Evolutionary conservation across 2,888 invertebrate genomes (phyloP).

Genomic region (Acleris emargana): DNA sequence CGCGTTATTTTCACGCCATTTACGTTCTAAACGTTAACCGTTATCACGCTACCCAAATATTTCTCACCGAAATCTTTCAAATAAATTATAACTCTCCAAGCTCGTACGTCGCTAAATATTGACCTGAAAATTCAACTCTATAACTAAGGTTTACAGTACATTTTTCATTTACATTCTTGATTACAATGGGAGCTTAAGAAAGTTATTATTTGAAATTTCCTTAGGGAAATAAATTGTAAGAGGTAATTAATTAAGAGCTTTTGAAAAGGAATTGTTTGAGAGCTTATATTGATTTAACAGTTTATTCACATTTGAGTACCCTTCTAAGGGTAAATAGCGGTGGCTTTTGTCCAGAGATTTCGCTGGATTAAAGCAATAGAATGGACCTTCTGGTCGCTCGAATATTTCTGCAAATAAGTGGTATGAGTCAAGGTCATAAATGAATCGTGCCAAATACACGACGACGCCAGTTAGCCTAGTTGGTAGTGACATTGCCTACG

Average conservation of each 20-base stretch:
- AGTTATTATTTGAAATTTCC: too few species aligned
- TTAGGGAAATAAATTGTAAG: slow-evolving; percentile 18
- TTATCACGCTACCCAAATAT: slow-evolving; percentile 28
- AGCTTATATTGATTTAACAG: slow-evolving; percentile 11
- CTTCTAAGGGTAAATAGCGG: background rate
- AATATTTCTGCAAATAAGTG: too few species aligned
- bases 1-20: slow-evolving; percentile 23
- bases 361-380: too few species aligned
- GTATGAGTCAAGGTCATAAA: too few species aligned
- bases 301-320: background rate
- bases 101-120: background rate
- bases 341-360: too few species aligned
- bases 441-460: too few species aligned
- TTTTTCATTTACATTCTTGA: too few species aligned
- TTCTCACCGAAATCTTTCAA: slow-evolving; percentile 20
- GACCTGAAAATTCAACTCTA: background rate
- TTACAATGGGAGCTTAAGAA: too few species aligned
- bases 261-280: slow-evolving; percentile 17
- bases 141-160: background rate
- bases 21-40: slow-evolving; percentile 21
- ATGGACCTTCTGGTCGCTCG: too few species aligned
- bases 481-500: too few species aligned
- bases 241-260: slow-evolving; percentile 28
- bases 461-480: too few species aligned
- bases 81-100: background rate